A percentile compares a stretch with the other conserved stretches of the same genome.
Conservation (phyloP, 2,113 vertebrate genomes). For the Balaenoptera acutorostrata region DNA sequence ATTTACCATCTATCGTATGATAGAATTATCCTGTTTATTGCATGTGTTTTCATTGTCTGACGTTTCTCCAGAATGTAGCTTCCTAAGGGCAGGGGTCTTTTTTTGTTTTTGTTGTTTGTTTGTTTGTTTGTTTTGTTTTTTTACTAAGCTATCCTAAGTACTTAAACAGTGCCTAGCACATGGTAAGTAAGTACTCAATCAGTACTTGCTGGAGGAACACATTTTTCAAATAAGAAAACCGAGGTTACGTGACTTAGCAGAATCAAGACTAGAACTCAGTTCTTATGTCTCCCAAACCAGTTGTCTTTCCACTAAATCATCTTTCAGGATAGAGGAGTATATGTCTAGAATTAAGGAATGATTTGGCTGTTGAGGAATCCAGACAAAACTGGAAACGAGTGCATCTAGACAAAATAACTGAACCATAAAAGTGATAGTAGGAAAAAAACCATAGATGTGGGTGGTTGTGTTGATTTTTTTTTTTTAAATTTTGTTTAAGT, state of each 20-base stretch:
- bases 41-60: background rate
- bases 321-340: background rate
- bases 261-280: background rate
- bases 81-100: background rate
- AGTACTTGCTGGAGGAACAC: background rate
- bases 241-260: background rate
- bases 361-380: background rate
- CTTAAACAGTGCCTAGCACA: background rate
- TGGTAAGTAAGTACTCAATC: background rate
- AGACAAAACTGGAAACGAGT: slow-evolving; percentile 28
- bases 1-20: background rate
- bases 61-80: background rate
- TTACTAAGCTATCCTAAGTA: background rate
- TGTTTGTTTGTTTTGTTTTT: too few species aligned
- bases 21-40: background rate
- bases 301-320: background rate
- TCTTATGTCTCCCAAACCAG: background rate
- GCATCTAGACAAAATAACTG: slow-evolving; percentile 28
- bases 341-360: background rate
- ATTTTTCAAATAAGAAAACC: background rate
- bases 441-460: background rate
- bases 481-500: slow-evolving; percentile 63
- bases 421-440: slow-evolving; percentile 19
- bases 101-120: background rate
- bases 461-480: slow-evolving; percentile 20